A percentile compares a stretch with the other conserved stretches of the same genome.
phyloP scores from a whole-genome alignment of 2,113 vertebrate genomes.

The Globicephala melas region DNA sequence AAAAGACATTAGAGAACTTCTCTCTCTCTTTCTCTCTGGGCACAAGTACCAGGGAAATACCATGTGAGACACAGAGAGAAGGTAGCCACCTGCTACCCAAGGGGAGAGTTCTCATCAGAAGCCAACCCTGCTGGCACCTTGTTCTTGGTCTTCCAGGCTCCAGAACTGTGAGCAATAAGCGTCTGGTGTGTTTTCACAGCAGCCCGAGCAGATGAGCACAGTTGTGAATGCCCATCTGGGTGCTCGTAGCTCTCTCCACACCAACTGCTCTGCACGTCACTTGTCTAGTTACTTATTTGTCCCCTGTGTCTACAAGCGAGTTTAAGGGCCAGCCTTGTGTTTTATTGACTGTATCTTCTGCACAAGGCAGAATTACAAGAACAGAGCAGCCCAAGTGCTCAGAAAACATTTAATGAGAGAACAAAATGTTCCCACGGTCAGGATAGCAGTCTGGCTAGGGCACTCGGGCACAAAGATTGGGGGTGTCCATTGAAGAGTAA shows the following conservation, averaged over 20 bases:
- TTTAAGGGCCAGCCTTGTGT: rapidly evolving
- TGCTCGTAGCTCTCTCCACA: rapidly evolving
- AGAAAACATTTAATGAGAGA: rapidly evolving
- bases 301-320: rapidly evolving
- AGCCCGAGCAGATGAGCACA: rapidly evolving
- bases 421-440: rapidly evolving
- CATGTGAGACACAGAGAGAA: rapidly evolving
- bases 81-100: rapidly evolving
- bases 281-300: rapidly evolving
- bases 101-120: rapidly evolving
- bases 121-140: rapidly evolving
- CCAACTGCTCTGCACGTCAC: rapidly evolving
- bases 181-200: rapidly evolving
- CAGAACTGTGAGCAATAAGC: rapidly evolving
- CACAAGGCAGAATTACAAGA: neutral
- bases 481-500: rapidly evolving
- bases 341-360: rapidly evolving
- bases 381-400: neutral
- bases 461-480: rapidly evolving
- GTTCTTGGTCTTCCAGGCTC: rapidly evolving
- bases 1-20: too few species aligned
- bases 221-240: rapidly evolving
- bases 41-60: rapidly evolving
- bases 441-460: rapidly evolving
- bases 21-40: neutral